Base-by-base conservation (phyloP, 2,888 invertebrate species). In the Eustalomyia histrio region DNA sequence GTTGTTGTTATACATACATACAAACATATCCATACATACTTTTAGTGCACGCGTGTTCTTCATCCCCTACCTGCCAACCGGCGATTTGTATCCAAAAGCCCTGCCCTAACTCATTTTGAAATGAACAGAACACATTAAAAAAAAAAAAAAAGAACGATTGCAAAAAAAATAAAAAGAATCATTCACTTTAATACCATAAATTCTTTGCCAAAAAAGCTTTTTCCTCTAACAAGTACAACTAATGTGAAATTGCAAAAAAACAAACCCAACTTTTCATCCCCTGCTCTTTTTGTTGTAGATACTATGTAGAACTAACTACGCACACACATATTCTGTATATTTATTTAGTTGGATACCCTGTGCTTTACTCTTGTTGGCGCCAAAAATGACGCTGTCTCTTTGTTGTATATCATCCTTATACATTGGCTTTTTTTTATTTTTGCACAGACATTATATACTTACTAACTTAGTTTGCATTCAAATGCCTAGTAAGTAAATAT, bases 161-260 rank as follows among this genome's bases (percentile, higher is more conserved):
- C 17, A 55, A 9, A 43, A 14, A 21, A n/a, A n/a, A n/a, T n/a
- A n/a, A 21, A 52, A 43, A 43, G 63, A 53, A 35, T 29, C 72
- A 68, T 63, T 67, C 69, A 50, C 76, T 64, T 80, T 73, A 50
- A 73, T 69, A 69, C 57, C 73, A 74, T 78, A 69, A 78, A 81
- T 81, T 78, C 73, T 68, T 80, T 80, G 76, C 80, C 80, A 81
- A 81, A 78, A 78, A 78, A 74, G 74, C 74, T 81, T 78, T 75
- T 57, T 39, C 71, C 29, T 68, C 53, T 24, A 39, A 55, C 53
- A 58, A n/a, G 14, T n/a, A 39, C 39, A 47, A n/a, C 5, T n/a
- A 47, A 47, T 53, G 65, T 43, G 43, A 47, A 12, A 12, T 35
- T 53, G 33, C 55, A 67, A 6, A 24, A 35, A 10, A 21, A 18